phyloP scores from a whole-genome alignment of 1,140 invertebrate species.

The Bombus cullumanus region DNA sequence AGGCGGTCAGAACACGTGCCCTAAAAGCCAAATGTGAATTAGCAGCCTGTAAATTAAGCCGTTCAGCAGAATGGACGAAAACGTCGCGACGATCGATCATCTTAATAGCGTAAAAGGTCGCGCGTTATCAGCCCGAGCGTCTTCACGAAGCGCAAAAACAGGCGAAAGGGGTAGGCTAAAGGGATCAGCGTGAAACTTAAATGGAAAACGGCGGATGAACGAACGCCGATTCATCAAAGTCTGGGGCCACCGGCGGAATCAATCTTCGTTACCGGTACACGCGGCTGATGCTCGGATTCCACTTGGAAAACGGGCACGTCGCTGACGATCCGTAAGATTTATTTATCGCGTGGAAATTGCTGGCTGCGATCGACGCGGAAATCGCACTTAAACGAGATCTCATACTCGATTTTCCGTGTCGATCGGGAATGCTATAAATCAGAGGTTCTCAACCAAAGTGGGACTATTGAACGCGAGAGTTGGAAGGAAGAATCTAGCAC shows the following conservation, averaged over 20 bases:
- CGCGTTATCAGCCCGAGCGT: not conserved
- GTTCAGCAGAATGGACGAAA: not conserved
- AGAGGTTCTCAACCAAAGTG: not conserved
- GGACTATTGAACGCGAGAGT: not conserved
- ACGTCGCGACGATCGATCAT: conserved; percentile 34
- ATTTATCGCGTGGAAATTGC: conserved; percentile 42
- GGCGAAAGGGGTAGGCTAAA: no score
- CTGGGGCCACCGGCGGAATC: not conserved
- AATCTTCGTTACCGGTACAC: conserved; percentile 42
- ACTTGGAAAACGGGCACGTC: conserved; percentile 13
- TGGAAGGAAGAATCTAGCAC: no score
- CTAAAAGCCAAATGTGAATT: not conserved
- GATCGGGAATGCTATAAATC: not conserved
- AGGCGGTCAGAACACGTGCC: not conserved
- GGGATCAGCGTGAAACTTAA: conserved; percentile 30
- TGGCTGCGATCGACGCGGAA: not conserved
- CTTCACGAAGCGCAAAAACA: not conserved
- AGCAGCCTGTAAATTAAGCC: conserved; percentile 19
- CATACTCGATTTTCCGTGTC: not conserved
- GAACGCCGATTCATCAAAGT: conserved; percentile 44
- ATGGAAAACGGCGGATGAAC: conserved; percentile 41
- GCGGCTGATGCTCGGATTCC: conserved; percentile 9
- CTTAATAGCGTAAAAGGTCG: not conserved
- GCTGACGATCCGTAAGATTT: conserved; percentile 33
- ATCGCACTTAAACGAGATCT: conserved; percentile 8